Evolutionary conservation across 2,797 vertebrate species (phyloP).

Genomic region (Chelidonichthys spinosus): DNA sequence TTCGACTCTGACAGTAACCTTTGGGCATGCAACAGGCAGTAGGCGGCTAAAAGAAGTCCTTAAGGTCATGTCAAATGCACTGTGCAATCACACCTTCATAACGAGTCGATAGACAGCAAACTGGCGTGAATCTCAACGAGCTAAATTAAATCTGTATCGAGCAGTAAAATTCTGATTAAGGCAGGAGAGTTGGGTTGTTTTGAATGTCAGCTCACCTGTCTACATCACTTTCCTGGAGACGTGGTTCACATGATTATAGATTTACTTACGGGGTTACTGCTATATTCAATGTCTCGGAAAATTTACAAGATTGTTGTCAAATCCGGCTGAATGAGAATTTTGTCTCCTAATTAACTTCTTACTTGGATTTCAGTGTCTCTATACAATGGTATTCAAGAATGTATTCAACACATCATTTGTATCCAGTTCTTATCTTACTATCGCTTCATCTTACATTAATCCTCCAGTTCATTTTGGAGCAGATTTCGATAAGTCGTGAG

Average conservation of each 20-base stretch:
- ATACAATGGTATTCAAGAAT: conserved; percentile 10
- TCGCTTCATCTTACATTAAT: conserved; percentile 27
- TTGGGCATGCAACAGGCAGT: neutral
- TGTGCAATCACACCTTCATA: conserved; percentile 27
- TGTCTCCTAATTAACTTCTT: conserved; percentile 40
- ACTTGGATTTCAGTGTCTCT: conserved; percentile 18
- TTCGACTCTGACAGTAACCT: conserved; percentile 2
- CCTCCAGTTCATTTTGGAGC: conserved; percentile 17
- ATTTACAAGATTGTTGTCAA: conserved; percentile 13
- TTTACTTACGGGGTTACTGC: neutral
- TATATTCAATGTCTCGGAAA: conserved; percentile 1
- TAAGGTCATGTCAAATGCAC: neutral
- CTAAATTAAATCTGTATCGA: neutral
- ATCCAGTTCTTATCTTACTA: neutral
- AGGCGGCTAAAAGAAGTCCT: conserved; percentile 7
- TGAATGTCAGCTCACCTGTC: neutral
- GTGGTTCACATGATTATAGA: neutral
- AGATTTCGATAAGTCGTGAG: neutral
- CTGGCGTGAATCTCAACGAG: conserved; percentile 6
- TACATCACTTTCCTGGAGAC: neutral
- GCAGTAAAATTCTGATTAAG: neutral
- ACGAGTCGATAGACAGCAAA: conserved; percentile 22
- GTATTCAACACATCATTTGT: conserved; percentile 9
- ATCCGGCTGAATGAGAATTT: conserved; percentile 13
- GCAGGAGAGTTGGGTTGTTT: neutral